Conservation (phyloP, 2,888 invertebrate species). For the Aspidiotus destructor region DNA sequence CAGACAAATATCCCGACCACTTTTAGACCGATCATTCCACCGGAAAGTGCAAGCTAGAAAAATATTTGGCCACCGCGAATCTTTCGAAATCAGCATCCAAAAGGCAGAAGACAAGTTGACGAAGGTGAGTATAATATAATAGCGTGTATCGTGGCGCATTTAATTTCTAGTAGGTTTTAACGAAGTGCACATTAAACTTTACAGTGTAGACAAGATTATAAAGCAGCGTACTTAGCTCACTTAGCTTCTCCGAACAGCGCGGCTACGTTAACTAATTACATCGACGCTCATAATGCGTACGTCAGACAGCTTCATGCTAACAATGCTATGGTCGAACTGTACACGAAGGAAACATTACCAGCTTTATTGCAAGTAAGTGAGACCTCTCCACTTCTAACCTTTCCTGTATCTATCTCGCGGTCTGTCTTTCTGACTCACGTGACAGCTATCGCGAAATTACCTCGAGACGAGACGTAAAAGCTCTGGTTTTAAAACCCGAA, state of each 20-base stretch:
- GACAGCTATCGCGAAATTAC: too few relatives aligned
- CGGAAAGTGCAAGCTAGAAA: constrained; percentile 84
- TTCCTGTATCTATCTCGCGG: neutral
- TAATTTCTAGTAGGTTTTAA: neutral
- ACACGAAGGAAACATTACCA: constrained; percentile 74
- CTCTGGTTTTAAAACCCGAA: too few relatives aligned
- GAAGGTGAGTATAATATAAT: constrained; percentile 47
- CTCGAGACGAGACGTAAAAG: too few relatives aligned
- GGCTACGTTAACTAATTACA: constrained; percentile 54
- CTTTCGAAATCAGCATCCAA: constrained; percentile 74
- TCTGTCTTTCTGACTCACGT: neutral
- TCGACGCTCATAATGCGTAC: constrained; percentile 87
- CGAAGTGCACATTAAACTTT: constrained; percentile 37
- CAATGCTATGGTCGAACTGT: constrained; percentile 85
- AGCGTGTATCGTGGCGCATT: neutral
- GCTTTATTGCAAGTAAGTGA: constrained; percentile 63
- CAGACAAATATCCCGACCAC: constrained; percentile 66
- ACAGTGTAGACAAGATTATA: constrained; percentile 81
- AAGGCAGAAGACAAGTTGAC: constrained; percentile 72
- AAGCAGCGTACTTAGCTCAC: constrained; percentile 70
- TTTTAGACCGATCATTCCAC: constrained; percentile 77
- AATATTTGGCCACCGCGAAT: constrained; percentile 80
- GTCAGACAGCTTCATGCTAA: constrained; percentile 85
- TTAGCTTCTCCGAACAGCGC: constrained; percentile 56
- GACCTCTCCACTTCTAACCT: neutral